Evolutionary conservation across 2,797 vertebrate species (phyloP).

Genomic region (Halcyon leucocephala): DNA sequence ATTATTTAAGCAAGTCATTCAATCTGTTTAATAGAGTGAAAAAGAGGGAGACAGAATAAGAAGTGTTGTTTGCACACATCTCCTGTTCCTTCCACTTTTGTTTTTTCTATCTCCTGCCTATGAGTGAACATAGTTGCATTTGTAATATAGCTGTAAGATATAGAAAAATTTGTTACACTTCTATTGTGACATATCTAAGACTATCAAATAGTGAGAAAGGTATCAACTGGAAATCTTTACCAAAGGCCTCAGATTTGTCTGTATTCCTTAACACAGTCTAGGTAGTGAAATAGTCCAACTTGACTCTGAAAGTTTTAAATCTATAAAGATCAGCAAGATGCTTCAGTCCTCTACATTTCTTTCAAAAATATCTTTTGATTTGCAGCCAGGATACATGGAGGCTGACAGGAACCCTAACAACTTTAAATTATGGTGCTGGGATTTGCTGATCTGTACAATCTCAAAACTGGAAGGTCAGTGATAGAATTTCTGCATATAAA

Average conservation of each 20-base stretch:
- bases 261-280: not conserved
- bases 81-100: not conserved
- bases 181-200: not conserved
- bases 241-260: not conserved
- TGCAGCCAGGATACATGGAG: not conserved
- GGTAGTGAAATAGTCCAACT: not conserved
- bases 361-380: not conserved
- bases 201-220: not conserved
- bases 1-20: not conserved
- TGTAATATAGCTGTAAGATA: not conserved
- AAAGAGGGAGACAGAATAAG: accelerated
- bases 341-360: not conserved
- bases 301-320: not conserved
- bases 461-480: not conserved
- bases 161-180: not conserved
- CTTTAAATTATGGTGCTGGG: not conserved
- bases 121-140: not conserved
- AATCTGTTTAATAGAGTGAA: not conserved
- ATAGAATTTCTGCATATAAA: not conserved
- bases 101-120: not conserved
- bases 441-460: not conserved
- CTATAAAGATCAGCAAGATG: not conserved
- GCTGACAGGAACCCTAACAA: not conserved
- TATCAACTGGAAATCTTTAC: not conserved
- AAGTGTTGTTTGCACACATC: not conserved